Evolutionary conservation across 2,888 invertebrate species (phyloP).

Genomic region (Disparrhopalites patrizii): DNA sequence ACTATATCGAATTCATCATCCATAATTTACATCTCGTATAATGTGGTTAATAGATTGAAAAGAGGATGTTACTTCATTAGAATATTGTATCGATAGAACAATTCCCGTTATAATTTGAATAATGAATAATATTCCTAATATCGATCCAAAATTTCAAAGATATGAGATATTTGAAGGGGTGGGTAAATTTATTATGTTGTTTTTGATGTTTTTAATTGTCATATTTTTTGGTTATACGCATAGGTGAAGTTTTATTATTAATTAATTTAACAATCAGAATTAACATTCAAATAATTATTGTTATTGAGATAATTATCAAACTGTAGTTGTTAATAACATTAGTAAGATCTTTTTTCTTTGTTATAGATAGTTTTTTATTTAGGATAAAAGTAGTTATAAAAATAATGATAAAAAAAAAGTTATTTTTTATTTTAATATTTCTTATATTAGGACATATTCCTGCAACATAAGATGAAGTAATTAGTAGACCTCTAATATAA

Average conservation of each 20-base stretch:
- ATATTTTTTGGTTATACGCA: too few relatives aligned
- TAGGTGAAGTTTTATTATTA: too few relatives aligned
- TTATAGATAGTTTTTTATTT: too few relatives aligned
- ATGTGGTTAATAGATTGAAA: slow-evolving; percentile 67
- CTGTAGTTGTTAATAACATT: too few relatives aligned
- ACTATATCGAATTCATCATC: slow-evolving; percentile 63
- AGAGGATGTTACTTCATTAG: slow-evolving; percentile 61
- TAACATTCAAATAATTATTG: too few relatives aligned
- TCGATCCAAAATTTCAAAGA: slow-evolving; percentile 68
- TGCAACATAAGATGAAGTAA: slow-evolving; percentile 58
- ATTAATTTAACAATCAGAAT: too few relatives aligned
- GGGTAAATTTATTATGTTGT: slow-evolving; percentile 60
- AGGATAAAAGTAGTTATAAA: too few relatives aligned
- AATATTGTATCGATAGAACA: slow-evolving; percentile 68
- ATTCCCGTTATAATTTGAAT: slow-evolving; percentile 66
- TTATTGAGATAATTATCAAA: too few relatives aligned
- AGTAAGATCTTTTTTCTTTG: too few relatives aligned
- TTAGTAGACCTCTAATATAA: slow-evolving; percentile 60
- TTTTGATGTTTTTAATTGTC: slow-evolving; percentile 60
- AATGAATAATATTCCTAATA: slow-evolving; percentile 62
- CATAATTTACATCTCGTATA: slow-evolving; percentile 66
- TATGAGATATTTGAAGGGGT: slow-evolving; percentile 61
- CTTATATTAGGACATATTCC: slow-evolving; percentile 54
- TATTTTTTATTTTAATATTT: slow-evolving; percentile 48
- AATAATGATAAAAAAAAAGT: too few relatives aligned